phyloP scores from a whole-genome alignment of 2,797 vertebrate genomes.

The Ibycter americanus region DNA sequence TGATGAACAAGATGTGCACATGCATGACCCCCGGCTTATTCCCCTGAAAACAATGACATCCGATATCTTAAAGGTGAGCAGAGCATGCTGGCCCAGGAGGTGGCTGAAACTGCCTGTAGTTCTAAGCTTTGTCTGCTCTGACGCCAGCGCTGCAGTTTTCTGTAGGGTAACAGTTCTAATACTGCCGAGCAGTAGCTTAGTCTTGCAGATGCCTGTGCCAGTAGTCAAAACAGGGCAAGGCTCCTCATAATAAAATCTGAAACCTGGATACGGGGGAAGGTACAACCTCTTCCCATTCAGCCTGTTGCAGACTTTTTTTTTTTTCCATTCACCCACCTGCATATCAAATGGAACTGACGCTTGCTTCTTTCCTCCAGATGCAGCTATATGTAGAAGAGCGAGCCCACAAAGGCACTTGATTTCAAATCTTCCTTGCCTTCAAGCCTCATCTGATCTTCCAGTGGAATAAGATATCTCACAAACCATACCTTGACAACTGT shows the following conservation, averaged over 20 bases:
- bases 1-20: slow-evolving; percentile 95
- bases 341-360: not conserved
- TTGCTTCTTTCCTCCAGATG: slow-evolving; percentile 81
- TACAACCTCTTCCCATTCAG: not conserved
- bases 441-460: slow-evolving; percentile 13
- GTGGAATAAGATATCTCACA: not conserved
- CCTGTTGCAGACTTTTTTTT: not conserved
- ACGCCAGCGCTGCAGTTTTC: not conserved
- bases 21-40: slow-evolving; percentile 94
- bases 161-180: not conserved
- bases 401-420: slow-evolving; percentile 87
- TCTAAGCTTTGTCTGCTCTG: not conserved
- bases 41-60: slow-evolving; percentile 98
- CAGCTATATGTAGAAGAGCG: slow-evolving; percentile 96
- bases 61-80: slow-evolving; percentile 90
- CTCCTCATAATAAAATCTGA: not conserved
- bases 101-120: not conserved
- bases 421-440: not conserved
- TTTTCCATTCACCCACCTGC: not conserved
- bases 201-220: not conserved
- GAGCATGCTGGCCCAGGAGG: not conserved
- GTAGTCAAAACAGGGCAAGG: not conserved
- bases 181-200: not conserved
- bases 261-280: not conserved
- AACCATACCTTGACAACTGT: not conserved